phyloP scores from a whole-genome alignment of 2,113 vertebrate genomes.

The Otocyon megalotis region DNA sequence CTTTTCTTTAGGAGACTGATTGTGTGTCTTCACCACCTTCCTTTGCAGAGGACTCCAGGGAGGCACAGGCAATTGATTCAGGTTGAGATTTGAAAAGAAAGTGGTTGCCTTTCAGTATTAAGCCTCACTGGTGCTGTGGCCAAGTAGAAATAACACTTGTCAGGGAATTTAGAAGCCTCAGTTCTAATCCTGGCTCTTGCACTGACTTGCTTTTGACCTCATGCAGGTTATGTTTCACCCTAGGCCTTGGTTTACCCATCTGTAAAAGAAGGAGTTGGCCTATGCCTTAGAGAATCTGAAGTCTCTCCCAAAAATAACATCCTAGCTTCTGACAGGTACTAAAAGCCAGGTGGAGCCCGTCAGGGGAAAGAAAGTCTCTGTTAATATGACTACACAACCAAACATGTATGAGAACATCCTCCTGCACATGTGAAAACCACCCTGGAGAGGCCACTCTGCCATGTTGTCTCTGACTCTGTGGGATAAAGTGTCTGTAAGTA shows the following conservation, averaged over 20 bases:
- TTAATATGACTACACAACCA: not conserved
- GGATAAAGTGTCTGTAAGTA: not conserved
- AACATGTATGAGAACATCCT: not conserved
- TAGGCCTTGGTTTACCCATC: not conserved
- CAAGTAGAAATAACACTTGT: not conserved
- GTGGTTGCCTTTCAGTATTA: not conserved
- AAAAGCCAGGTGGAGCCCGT: conserved; percentile 28
- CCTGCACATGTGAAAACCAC: not conserved
- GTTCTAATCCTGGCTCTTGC: not conserved
- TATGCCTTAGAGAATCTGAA: not conserved
- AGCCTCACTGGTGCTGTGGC: not conserved
- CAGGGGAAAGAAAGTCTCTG: not conserved
- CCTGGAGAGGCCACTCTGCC: not conserved
- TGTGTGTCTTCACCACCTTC: not conserved
- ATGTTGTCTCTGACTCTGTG: not conserved
- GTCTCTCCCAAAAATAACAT: not conserved
- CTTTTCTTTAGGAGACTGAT: not conserved
- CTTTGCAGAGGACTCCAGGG: not conserved
- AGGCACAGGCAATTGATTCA: not conserved
- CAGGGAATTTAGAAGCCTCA: not conserved
- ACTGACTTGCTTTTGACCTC: not conserved
- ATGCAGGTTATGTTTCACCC: not conserved
- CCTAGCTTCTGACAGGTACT: not conserved
- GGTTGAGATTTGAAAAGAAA: not conserved
- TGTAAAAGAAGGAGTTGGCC: not conserved